phyloP scores from a whole-genome alignment of 2,888 invertebrate genomes.

The Silvanus unidentatus region DNA sequence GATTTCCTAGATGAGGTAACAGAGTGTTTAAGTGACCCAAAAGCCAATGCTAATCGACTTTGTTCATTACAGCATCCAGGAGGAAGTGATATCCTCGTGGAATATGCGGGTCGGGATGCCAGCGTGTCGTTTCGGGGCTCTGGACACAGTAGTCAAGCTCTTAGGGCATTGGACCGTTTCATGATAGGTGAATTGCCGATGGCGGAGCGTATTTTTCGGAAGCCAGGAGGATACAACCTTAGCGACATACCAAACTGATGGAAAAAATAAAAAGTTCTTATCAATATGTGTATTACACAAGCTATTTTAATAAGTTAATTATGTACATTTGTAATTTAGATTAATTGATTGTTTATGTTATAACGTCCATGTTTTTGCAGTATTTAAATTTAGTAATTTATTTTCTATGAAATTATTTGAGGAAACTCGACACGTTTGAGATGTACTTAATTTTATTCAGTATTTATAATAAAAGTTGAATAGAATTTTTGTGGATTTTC shows the following conservation, averaged over 20 bases:
- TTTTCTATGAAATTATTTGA: no score
- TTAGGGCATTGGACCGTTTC: conserved; percentile 61
- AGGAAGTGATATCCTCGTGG: conserved; percentile 73
- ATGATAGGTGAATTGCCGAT: conserved; percentile 70
- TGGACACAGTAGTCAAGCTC: conserved; percentile 66
- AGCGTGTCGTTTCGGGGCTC: conserved; percentile 75
- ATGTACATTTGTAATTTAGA: background rate
- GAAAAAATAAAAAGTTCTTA: background rate
- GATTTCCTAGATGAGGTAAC: conserved; percentile 65
- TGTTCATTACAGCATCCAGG: conserved; percentile 79
- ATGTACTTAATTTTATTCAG: no score
- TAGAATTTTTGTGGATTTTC: no score
- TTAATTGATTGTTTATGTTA: no score
- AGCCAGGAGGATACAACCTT: conserved; percentile 54
- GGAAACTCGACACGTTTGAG: no score
- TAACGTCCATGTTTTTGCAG: no score
- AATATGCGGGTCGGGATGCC: conserved; percentile 80
- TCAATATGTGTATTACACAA: background rate
- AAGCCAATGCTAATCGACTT: no score
- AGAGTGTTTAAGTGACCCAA: conserved; percentile 7
- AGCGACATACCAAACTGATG: conserved; percentile 53
- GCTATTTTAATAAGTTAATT: background rate
- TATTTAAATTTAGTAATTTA: no score
- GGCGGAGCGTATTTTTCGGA: conserved; percentile 66
- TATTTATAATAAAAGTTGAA: no score